Conservation (phyloP, 2,888 invertebrate species). For the Sympetrum striolatum region DNA sequence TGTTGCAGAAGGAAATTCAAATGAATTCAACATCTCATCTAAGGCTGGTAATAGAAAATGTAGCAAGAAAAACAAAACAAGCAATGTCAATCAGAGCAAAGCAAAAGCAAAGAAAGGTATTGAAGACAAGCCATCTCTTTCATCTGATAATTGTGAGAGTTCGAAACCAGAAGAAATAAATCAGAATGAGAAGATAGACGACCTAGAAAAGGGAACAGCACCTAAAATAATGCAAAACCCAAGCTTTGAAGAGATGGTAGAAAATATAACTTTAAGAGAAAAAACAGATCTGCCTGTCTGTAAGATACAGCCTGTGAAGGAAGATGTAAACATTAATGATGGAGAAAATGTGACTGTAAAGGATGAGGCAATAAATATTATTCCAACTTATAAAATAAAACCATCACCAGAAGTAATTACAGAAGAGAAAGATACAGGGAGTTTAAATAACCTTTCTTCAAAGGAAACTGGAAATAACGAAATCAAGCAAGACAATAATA, state of each 20-base stretch:
- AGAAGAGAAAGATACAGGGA: neutral
- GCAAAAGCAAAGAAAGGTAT: neutral
- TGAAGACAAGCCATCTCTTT: neutral
- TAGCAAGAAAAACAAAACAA: neutral
- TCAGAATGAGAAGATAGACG: neutral
- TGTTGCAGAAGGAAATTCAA: neutral
- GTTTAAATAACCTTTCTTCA: too few relatives aligned
- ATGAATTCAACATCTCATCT: neutral
- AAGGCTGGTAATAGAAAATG: neutral
- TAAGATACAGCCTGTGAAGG: neutral
- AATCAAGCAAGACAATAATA: neutral
- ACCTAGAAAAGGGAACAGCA: too few relatives aligned
- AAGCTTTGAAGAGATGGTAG: neutral
- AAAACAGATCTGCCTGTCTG: neutral
- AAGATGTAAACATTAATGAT: too few relatives aligned
- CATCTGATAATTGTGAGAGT: neutral
- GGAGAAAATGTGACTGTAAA: too few relatives aligned
- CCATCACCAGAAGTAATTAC: neutral
- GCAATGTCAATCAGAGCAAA: neutral
- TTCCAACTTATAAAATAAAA: too few relatives aligned
- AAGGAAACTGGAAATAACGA: neutral
- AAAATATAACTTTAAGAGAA: neutral
- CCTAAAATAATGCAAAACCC: too few relatives aligned
- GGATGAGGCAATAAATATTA: too few relatives aligned
- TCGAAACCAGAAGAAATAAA: neutral